A percentile compares a stretch with the other conserved stretches of the same genome.
Conservation (phyloP, 2,797 vertebrate genomes). For the Crenuchus spilurus region DNA sequence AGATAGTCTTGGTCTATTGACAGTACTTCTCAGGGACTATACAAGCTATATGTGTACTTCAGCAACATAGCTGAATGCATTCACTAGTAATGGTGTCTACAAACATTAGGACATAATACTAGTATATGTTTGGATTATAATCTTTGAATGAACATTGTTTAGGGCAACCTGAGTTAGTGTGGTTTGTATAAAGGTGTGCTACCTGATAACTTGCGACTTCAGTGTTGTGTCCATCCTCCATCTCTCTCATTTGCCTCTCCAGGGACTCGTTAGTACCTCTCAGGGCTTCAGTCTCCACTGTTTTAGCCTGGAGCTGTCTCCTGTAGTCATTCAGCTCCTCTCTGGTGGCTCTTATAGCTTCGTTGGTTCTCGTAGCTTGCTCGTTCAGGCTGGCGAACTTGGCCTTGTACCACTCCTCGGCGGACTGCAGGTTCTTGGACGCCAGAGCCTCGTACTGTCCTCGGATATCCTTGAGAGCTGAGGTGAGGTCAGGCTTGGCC, state of each 20-base stretch:
- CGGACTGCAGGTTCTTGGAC: conserved; percentile 82
- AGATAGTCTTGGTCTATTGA: too few species aligned
- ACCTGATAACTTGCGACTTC: conserved; percentile 80
- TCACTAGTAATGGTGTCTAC: too few species aligned
- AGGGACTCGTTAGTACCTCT: conserved; percentile 80
- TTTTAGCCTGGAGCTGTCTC: conserved; percentile 81
- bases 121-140: too few species aligned
- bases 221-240: conserved; percentile 77
- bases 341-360: conserved; percentile 80
- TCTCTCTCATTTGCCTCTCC: conserved; percentile 80
- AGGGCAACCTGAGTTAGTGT: too few species aligned
- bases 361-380: conserved; percentile 79
- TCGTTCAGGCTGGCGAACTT: conserved; percentile 81
- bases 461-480: conserved; percentile 81
- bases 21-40: too few species aligned
- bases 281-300: conserved; percentile 80
- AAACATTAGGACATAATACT: too few species aligned
- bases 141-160: too few species aligned
- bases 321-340: conserved; percentile 82
- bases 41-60: too few species aligned
- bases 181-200: too few species aligned
- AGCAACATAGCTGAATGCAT: too few species aligned
- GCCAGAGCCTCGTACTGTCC: conserved; percentile 81
- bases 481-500: conserved; percentile 74
- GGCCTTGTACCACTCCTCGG: conserved; percentile 85